Conservation (phyloP, 92 coral and sea anemone genomes). For the Metridium senile region DNA sequence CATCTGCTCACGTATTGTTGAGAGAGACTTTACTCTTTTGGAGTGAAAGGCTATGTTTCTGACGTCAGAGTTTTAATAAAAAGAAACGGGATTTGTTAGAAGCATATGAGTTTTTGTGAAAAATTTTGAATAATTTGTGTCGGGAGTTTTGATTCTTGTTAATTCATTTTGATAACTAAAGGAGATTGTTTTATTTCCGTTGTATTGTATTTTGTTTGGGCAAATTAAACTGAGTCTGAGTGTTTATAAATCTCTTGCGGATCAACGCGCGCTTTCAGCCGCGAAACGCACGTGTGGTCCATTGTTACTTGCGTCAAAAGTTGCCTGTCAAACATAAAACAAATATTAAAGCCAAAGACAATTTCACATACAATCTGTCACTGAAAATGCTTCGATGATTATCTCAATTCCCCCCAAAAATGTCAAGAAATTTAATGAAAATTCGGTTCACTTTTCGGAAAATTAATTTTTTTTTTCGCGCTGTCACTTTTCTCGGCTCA, state of each 20-base stretch:
- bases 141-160: background rate
- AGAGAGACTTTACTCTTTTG: background rate
- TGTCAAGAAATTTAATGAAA: background rate
- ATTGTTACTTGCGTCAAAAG: constrained; percentile 3
- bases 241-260: background rate
- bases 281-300: constrained; percentile 26
- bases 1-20: background rate
- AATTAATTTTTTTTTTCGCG: background rate
- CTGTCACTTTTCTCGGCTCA: constrained; percentile 4
- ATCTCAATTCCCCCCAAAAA: background rate
- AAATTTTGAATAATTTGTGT: background rate
- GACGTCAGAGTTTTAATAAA: background rate
- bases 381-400: background rate
- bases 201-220: background rate
- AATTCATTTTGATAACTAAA: background rate
- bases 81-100: background rate
- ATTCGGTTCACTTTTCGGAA: background rate
- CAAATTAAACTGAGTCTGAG: background rate
- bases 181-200: background rate
- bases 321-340: background rate
- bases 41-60: background rate
- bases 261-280: constrained; percentile 7
- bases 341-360: background rate
- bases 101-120: no score
- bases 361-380: background rate